Evolutionary conservation across 2,888 invertebrate species (phyloP), one percentile per base, ranked within the genome.

Genomic region (Campaea margaritaria): DNA sequence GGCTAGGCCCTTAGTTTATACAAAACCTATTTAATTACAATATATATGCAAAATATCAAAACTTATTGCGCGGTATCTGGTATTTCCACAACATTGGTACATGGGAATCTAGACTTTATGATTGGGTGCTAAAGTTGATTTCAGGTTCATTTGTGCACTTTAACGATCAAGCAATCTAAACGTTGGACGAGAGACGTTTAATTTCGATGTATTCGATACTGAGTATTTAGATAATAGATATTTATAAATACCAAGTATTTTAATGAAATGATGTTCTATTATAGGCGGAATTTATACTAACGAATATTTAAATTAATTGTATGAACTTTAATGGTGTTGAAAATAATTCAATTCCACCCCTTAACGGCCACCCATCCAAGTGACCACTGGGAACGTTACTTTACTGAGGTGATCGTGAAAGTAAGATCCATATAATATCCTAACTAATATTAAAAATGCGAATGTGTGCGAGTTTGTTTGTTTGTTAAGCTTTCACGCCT

Each of bases 41-140:
- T 58, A 48, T 63, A 39, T 68, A 64, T 66, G 65, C 58, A 62
- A 66, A 68, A 62, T 62, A 61, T 61, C 56, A 58, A 56, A 54
- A 54, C 60, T 51, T 46, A 52, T 28, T 58, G n/a, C 50, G 34
- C 13, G n/a, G 38, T 56, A 51, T 15, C 55, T 16, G 39, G 27
- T 45, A 59, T n/a, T 45, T 53, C 42, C 46, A 34, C 28, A 50
- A 21, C 50, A n/a, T 58, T 39, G 42, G 28, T 45, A 12, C 45
- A 49, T 42, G 21, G n/a, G 16, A 61, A 34, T 31, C 0, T 51
- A 48, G 21, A 39, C 49, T 49, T 39, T 58, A 47, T 41, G 0
- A 9, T 0, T 2, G 2, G 7, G 9, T 0, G 15, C 39, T 53
- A 61, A 54, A 48, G 52, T 51, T 12, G 41, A 9, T 49, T 53